Base-by-base conservation (phyloP, 2,888 invertebrate genomes). In the Hecatera dysodea region DNA sequence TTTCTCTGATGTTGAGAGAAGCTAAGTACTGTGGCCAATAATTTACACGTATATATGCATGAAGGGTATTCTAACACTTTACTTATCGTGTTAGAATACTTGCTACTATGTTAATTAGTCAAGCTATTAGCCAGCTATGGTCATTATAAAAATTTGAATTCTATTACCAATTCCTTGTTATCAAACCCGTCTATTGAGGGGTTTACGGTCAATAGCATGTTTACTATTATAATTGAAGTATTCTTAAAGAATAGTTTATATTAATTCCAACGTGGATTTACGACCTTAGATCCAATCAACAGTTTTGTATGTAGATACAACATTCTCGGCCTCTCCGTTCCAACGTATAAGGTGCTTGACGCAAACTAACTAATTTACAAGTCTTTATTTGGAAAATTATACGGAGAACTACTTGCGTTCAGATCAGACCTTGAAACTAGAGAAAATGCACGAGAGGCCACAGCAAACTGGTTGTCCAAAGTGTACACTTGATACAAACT, bases 351-450 rank as follows among this genome's bases (percentile, higher is more conserved):
- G 83, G 80, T 71, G 71, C 36, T 82, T 77, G 78, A 82, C 78
- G 75, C 71, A 85, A 84, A 86, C 84, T 89, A 84, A 88, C 83
- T 84, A 85, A 88, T 89, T 86, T 79, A 87, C 86, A 85, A 78
- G 70, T 87, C 88, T 87, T 84, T 89, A 89, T 87, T 88, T 86
- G 88, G 85, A 83, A 87, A 87, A 87, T 86, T 87, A 88, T 84
- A 84, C 85, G 78, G 72, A 89, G 86, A 86, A 80, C 86, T 86
- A 88, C 84, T 86, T 80, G 80, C 80, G 78, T 80, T 72, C 72
- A 77, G 87, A 87, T 85, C 90, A 80, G 89, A 89, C 90, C 92
- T 91, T 91, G 91, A 89, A 90, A 89, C 89, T 90, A 90, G 89
- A 90, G 88, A 89, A 90, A 91, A 91, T 90, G 88, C 85, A 89